Evolutionary conservation across 2,113 vertebrate species (phyloP).

Genomic region (Dendropsophus ebraccatus): DNA sequence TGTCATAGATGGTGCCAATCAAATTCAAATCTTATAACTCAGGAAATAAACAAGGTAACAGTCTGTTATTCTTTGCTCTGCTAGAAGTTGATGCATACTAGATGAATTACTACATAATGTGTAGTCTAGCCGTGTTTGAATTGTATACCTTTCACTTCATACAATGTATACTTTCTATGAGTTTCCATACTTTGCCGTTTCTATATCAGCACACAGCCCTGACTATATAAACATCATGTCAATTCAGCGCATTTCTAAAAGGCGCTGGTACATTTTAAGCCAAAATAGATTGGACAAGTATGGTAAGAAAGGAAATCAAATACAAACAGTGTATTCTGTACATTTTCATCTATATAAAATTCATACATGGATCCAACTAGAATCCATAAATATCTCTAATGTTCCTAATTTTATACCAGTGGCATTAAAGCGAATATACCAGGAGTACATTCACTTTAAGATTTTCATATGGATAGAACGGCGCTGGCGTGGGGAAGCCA

Average conservation of each 20-base stretch:
- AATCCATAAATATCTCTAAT: neutral
- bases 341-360: neutral
- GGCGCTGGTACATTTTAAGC: neutral
- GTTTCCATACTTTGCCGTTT: neutral
- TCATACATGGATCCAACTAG: neutral
- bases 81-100: neutral
- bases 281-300: neutral
- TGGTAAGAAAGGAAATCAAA: neutral
- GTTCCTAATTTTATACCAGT: too few species aligned
- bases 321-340: neutral
- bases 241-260: conserved; percentile 11
- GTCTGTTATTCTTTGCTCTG: neutral
- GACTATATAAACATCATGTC: conserved; percentile 18
- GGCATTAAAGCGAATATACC: too few species aligned
- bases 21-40: neutral
- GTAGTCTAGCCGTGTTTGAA: conserved; percentile 37
- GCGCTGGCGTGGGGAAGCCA: too few species aligned
- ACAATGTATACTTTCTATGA: conserved; percentile 24
- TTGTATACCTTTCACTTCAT: conserved; percentile 36
- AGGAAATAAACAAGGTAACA: neutral
- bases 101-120: conserved; percentile 35
- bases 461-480: too few species aligned
- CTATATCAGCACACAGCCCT: neutral
- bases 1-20: neutral
- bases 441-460: too few species aligned